Evolutionary conservation across 2,888 invertebrate species (phyloP), one percentile per base, ranked within the genome.

Genomic region (Rhagium mordax): DNA sequence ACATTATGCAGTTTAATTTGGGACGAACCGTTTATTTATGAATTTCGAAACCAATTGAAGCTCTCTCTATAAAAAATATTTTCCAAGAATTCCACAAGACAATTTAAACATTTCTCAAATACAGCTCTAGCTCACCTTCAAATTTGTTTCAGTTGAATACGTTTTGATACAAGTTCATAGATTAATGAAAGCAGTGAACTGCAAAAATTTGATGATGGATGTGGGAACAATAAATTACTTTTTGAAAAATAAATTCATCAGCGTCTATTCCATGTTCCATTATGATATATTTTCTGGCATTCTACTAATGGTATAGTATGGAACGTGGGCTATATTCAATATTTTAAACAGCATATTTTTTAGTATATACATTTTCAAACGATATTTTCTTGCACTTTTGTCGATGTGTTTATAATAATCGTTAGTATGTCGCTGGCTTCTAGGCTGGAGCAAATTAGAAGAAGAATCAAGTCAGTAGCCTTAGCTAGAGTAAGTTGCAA

Each of bases 321-420:
- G 6, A 21, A 8, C 2, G 7, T 27, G 7, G 21, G 15, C 49
- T 51, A 27, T 33, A 55, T 60, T 47, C 29, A 51, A 57, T 60
- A 33, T 8, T 41, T 27, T 33, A 27, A 53, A 57, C 21, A 70
- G 61, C 67, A 0, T 71, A 48, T 21, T 33, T 78, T 77, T 27
- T 27, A 80, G 80, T 55, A 89, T 60, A 88, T 92, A 68, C 89
- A 93, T 74, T 78, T 92, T 1, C 82, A 91, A 6, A 90, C 91
- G 5, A 93, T 93, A 0, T 91, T 92, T 65, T 87, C 91, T 3
- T 94, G 93, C 93, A 94, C 92, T 81, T 93, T 92, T 69, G 92
- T 92, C 86, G 94, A 94, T 82, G 85, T 93, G 55, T 91, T 94
- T 78, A 91, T 94, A 24, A 93, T 94, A 84, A 83, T 93, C 7